Evolutionary conservation across 1,140 invertebrate species (phyloP), one percentile per base, ranked within the genome.

Genomic region (Calephelis nemesis): DNA sequence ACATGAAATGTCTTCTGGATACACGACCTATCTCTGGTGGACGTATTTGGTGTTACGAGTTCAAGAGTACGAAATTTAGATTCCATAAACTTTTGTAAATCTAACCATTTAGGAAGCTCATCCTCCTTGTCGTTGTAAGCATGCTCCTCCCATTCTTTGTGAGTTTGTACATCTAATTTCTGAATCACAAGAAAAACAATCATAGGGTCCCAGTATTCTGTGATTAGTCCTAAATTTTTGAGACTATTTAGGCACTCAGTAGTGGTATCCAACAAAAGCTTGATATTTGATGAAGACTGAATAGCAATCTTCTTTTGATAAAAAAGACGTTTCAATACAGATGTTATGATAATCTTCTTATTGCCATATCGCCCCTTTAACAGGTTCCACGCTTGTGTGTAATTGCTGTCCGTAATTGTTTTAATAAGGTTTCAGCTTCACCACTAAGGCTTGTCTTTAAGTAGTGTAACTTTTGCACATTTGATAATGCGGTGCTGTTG

Each of bases 351-450:
- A 54, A 85, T 48, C 48, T 78, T 40, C 65, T 82, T 81, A 70
- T 86, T 85, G 13, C 90, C 81, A 65, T 81, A 92, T 30, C 84
- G 73, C 40, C 79, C 68, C 45, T 80, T 79, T 49, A 92, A 73
- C 47, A 84, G 49, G 7, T 80, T 65, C 80, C 83, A 85, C 4
- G 87, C 85, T n/a, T 77, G 60, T 11, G 54, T 47, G 68, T 90
- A 90, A 75, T 90, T 91, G 15, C 66, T 69, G 9, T 78, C 77
- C 0, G 79, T 81, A 7, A 79, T 62, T 80, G 70, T 62, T 74
- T 54, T 49, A 90, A 79, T 30, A 82, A 69, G 48, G 74, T 62
- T 39, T 71, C 72, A 7, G 84, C 79, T 67, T 85, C 79, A 12
- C 77, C 77, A 8, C 69, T 67, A 39, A 89, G 48, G 68, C 74